Conservation (phyloP, 2,888 invertebrate genomes). For the Erebia palarica region DNA sequence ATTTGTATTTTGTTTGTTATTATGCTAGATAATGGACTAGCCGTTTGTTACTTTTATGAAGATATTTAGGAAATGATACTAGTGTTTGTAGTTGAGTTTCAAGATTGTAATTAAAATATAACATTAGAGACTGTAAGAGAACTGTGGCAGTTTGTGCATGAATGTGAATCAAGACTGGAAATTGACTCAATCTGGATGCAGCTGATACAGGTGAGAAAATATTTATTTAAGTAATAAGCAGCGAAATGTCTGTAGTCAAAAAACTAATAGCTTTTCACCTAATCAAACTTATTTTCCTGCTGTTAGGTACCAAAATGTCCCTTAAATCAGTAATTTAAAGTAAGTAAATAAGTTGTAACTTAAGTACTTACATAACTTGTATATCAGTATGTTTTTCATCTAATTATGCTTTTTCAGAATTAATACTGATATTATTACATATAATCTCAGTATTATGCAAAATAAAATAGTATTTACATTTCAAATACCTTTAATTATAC, state of each 20-base stretch:
- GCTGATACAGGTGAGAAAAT: slow-evolving; percentile 20
- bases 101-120: slow-evolving; percentile 11
- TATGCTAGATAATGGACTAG: not conserved
- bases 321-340: too few species aligned
- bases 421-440: too few species aligned
- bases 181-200: not conserved
- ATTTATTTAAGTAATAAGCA: not conserved
- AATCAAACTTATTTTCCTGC: not conserved
- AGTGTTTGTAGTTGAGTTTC: not conserved
- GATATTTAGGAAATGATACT: not conserved
- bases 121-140: slow-evolving; percentile 10
- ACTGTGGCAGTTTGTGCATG: slow-evolving; percentile 7
- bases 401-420: too few species aligned
- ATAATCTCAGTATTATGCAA: too few species aligned
- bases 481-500: too few species aligned
- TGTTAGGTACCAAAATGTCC: too few species aligned
- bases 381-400: too few species aligned
- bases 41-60: not conserved
- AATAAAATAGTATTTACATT: too few species aligned
- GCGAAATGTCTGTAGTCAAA: too few species aligned
- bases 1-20: slow-evolving; percentile 11
- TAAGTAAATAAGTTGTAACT: too few species aligned
- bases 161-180: slow-evolving; percentile 12
- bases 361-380: too few species aligned
- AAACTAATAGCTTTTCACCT: too few species aligned